These are phyloP conservation scores for Calameuta filiformis DNA, from an alignment of 2,888 invertebrate species.

Conservation along the genomic window DNA sequence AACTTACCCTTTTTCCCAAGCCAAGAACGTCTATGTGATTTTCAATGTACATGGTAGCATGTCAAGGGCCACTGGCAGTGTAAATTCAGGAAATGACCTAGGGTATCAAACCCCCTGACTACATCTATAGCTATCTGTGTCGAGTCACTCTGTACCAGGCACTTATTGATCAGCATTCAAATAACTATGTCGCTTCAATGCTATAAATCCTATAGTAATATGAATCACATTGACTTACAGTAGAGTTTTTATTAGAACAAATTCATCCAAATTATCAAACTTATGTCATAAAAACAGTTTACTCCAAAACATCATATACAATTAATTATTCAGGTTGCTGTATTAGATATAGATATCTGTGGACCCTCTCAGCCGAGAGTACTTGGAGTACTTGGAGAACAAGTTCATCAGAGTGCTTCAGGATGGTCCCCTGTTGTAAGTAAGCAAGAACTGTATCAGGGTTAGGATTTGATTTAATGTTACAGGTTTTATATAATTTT, in stretches of 20 bases:
- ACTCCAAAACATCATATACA: not conserved
- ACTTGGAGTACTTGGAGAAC: constrained; percentile 90
- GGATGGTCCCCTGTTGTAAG: constrained; percentile 97
- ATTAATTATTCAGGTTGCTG: constrained; percentile 77
- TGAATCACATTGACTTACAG: not conserved
- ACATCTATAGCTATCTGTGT: constrained; percentile 41
- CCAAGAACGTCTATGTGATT: constrained; percentile 59
- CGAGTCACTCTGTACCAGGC: constrained; percentile 56
- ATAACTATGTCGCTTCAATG: not conserved
- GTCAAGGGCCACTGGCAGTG: constrained; percentile 27
- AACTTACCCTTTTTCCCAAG: constrained; percentile 53
- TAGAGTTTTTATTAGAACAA: not conserved
- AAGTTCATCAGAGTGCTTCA: constrained; percentile 95
- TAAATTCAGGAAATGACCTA: constrained; percentile 34
- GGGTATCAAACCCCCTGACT: constrained; percentile 21
- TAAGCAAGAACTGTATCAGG: constrained; percentile 31
- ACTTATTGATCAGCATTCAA: constrained; percentile 49
- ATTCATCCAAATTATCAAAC: not conserved
- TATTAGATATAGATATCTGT: constrained; percentile 97
- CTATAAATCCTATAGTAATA: not conserved
- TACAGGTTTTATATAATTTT: constrained; percentile 49
- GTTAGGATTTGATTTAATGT: not conserved
- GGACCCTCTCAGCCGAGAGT: constrained; percentile 97
- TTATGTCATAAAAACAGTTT: not conserved
- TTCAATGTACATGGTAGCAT: constrained; percentile 55